These are phyloP conservation scores for Dione vanillae DNA, from an alignment of 2,888 invertebrate species.

Conservation along the genomic window DNA sequence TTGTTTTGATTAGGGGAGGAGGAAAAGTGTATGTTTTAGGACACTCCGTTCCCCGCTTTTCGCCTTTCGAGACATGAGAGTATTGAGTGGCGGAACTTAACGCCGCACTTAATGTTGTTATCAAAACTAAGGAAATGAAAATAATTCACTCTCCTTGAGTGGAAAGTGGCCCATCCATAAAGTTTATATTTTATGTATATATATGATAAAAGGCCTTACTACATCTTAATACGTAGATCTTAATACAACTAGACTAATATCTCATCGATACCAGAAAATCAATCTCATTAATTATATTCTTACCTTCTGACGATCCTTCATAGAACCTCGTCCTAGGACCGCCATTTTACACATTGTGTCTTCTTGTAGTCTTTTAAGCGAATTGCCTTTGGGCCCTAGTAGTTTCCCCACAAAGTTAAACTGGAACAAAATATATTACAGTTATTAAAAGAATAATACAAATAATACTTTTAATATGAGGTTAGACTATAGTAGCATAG, in stretches of 20 bases:
- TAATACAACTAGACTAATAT: too few relatives aligned
- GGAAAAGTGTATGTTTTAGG: too few relatives aligned
- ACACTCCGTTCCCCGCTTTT: too few relatives aligned
- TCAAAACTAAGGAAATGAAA: background rate
- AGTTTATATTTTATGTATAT: too few relatives aligned
- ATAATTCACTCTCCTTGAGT: background rate
- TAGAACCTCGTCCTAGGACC: constrained; percentile 95
- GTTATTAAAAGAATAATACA: background rate
- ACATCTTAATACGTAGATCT: too few relatives aligned
- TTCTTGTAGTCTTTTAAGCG: constrained; percentile 95
- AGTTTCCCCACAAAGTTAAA: constrained; percentile 98
- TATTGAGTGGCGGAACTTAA: background rate
- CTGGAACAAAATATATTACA: constrained; percentile 73
- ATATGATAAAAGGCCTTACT: too few relatives aligned
- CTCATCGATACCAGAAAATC: too few relatives aligned
- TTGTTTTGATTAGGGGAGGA: too few relatives aligned
- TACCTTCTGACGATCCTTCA: constrained; percentile 95
- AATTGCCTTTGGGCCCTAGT: constrained; percentile 96
- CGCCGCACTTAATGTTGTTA: background rate
- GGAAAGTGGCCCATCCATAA: background rate
- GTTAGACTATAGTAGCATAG: too few relatives aligned
- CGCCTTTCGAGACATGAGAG: too few relatives aligned
- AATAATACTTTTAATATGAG: too few relatives aligned
- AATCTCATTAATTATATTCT: background rate
- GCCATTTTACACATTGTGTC: constrained; percentile 99